phyloP scores from a whole-genome alignment of 1,140 invertebrate genomes.

The Kradibia gibbosae region DNA sequence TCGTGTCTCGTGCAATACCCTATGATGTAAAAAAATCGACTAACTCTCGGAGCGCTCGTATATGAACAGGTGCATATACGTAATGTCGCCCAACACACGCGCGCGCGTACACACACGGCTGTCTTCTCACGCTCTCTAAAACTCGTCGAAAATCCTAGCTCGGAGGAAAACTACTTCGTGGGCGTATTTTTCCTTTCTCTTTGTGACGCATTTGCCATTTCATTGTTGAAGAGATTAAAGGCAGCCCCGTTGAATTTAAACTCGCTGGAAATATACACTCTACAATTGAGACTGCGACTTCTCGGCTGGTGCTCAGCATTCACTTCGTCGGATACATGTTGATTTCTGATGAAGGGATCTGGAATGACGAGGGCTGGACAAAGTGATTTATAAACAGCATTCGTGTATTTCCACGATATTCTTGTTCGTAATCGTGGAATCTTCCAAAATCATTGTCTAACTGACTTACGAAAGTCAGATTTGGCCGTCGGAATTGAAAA shows the following conservation, averaged over 20 bases:
- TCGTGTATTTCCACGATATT: too few relatives aligned
- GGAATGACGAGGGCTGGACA: too few relatives aligned
- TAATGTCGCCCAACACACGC: neutral
- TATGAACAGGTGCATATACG: neutral
- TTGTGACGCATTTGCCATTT: neutral
- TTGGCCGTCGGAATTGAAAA: too few relatives aligned
- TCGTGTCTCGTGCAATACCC: neutral
- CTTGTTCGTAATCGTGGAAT: too few relatives aligned
- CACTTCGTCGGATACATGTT: too few relatives aligned
- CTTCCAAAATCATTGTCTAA: too few relatives aligned
- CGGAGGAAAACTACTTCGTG: neutral
- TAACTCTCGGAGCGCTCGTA: neutral
- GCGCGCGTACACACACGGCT: neutral
- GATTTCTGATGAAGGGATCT: too few relatives aligned
- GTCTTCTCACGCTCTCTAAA: constrained; percentile 29
- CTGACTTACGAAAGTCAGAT: too few relatives aligned
- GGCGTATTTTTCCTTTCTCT: constrained; percentile 3
- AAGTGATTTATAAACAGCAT: too few relatives aligned
- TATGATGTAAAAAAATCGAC: neutral
- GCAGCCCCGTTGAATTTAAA: neutral
- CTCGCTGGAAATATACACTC: neutral
- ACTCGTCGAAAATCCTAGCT: neutral
- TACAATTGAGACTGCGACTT: neutral
- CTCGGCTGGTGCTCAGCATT: too few relatives aligned
- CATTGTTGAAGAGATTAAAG: neutral